phyloP scores from a whole-genome alignment of 2,888 invertebrate species.

The Netelia inedita region DNA sequence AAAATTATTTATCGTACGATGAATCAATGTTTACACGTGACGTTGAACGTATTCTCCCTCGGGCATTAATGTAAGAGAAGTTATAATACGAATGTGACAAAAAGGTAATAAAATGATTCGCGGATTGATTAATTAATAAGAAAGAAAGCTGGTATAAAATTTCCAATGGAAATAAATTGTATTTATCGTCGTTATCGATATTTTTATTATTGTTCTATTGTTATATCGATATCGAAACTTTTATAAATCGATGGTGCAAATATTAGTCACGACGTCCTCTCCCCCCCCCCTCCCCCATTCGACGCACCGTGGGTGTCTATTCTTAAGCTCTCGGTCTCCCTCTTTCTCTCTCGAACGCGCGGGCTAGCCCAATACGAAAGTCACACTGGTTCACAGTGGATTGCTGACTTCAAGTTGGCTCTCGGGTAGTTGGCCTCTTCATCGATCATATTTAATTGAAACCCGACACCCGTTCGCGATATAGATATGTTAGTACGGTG shows the following conservation, averaged over 20 bases:
- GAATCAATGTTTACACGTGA: conserved; percentile 16
- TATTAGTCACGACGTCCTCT: conserved; percentile 52
- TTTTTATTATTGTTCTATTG: not conserved
- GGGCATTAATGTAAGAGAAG: not conserved
- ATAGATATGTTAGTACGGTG: conserved; percentile 54
- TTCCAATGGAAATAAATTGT: not conserved
- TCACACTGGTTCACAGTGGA: conserved; percentile 18
- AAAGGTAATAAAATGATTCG: no score
- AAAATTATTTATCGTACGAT: conserved; percentile 73
- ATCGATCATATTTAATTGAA: conserved; percentile 82
- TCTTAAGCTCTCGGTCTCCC: conserved; percentile 38
- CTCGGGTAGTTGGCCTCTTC: conserved; percentile 71
- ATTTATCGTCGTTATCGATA: not conserved
- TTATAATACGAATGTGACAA: no score
- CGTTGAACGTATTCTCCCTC: not conserved
- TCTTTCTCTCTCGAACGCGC: conserved; percentile 34
- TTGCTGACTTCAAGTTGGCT: conserved; percentile 31
- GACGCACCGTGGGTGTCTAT: not conserved
- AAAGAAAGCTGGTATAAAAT: not conserved
- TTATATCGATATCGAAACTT: no score
- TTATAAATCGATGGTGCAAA: conserved; percentile 35
- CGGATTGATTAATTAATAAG: no score
- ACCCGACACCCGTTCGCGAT: conserved; percentile 76
- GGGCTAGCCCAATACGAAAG: conserved; percentile 64
- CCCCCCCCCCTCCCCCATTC: no score